Percentiles rank a stretch among this genome's conserved stretches.
Evolutionary conservation across 1,140 invertebrate genomes (phyloP).

Genomic region (Stegodyphus dumicola): DNA sequence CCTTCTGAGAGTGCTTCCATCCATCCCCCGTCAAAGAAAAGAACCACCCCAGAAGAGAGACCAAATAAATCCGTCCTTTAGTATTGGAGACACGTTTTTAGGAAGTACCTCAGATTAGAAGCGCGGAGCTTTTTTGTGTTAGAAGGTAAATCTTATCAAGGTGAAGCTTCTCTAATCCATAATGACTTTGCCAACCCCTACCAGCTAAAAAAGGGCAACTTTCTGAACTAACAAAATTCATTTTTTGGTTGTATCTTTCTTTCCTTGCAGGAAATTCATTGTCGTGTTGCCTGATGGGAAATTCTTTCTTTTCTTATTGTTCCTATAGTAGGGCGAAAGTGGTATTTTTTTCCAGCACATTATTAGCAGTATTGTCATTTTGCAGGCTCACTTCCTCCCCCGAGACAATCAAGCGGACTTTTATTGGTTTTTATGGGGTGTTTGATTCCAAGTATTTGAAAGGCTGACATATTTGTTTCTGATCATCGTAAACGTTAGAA

Average conservation of each 20-base stretch:
- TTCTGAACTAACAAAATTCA: conserved; percentile 51
- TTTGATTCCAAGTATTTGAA: too few species aligned
- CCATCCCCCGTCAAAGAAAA: too few species aligned
- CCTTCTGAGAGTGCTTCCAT: too few species aligned
- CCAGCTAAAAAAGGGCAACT: conserved; percentile 22
- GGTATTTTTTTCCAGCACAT: conserved; percentile 11
- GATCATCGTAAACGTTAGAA: too few species aligned
- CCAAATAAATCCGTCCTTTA: conserved; percentile 41
- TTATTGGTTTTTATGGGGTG: too few species aligned
- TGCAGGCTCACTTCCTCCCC: not conserved
- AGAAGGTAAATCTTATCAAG: conserved; percentile 56
- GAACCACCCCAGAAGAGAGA: not conserved
- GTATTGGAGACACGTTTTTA: conserved; percentile 53
- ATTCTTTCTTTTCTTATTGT: not conserved
- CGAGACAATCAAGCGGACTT: not conserved
- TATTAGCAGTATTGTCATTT: conserved; percentile 32
- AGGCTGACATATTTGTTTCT: too few species aligned
- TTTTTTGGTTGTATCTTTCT: conserved; percentile 22
- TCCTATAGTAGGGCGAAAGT: not conserved
- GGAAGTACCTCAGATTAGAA: conserved; percentile 52
- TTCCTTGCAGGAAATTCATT: conserved; percentile 47
- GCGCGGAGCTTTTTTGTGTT: conserved; percentile 30
- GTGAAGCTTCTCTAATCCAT: conserved; percentile 50
- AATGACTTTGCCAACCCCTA: conserved; percentile 36
- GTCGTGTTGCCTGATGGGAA: conserved; percentile 38